These are phyloP conservation scores for pig (Sus scrofa) DNA, from an alignment of 2,113 vertebrate genomes.

Conservation along the genomic window DNA sequence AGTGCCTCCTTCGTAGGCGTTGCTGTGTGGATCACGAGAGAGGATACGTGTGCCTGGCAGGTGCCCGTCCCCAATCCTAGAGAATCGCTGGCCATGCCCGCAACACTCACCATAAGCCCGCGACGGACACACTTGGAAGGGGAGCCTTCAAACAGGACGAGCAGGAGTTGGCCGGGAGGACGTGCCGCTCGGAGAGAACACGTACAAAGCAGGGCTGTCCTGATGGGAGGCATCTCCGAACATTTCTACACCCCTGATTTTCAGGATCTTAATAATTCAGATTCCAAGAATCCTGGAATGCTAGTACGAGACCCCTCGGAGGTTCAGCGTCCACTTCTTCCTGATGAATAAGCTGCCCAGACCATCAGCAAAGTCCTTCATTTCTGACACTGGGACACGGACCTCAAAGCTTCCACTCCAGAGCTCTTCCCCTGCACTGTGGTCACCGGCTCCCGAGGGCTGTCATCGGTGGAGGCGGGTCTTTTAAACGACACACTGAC, in stretches of 20 bases:
- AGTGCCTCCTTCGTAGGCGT: neutral
- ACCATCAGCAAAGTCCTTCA: neutral
- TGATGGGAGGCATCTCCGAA: too few species aligned
- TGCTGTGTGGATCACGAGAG: neutral
- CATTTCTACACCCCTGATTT: conserved; percentile 9
- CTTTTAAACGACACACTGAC: neutral
- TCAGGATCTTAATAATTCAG: neutral
- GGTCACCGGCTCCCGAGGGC: neutral
- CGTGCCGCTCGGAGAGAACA: neutral
- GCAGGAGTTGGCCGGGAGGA: neutral
- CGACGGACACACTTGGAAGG: neutral
- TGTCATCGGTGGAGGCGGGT: neutral
- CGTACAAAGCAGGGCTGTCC: neutral
- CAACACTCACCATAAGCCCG: neutral
- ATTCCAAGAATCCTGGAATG: conserved; percentile 10
- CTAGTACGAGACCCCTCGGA: neutral
- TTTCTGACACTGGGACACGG: neutral
- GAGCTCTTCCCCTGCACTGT: neutral
- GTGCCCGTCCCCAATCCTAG: neutral
- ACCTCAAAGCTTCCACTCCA: neutral
- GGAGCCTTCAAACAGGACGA: neutral
- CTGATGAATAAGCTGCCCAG: neutral
- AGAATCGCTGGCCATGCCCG: neutral
- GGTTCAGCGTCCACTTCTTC: neutral
- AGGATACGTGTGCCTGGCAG: neutral